These are phyloP conservation scores for Nannoperca obscura DNA, from an alignment of 2,797 vertebrate genomes.

Conservation along the genomic window DNA sequence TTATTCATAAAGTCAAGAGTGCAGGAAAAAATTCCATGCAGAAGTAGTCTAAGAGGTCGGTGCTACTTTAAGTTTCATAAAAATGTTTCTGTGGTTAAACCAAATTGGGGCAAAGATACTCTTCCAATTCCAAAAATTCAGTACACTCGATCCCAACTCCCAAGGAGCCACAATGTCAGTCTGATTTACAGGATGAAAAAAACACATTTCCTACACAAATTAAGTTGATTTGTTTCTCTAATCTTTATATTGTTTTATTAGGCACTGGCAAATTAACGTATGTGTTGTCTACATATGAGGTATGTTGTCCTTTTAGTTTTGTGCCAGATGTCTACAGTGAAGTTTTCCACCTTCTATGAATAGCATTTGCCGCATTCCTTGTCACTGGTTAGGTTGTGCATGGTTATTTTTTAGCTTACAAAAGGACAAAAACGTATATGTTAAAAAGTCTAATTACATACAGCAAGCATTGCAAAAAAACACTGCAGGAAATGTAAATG, in stretches of 20 bases:
- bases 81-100: neutral
- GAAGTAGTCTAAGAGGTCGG: neutral
- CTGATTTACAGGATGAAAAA: neutral
- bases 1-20: neutral
- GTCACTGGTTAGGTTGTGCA: conserved; percentile 4
- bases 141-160: neutral
- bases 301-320: neutral
- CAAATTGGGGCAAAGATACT: neutral
- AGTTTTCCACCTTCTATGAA: conserved; percentile 13
- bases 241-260: neutral
- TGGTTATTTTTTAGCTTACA: conserved; percentile 16
- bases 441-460: conserved; percentile 47
- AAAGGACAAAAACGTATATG: conserved; percentile 32
- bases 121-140: neutral
- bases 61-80: too few relatives aligned
- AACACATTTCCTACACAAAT: neutral
- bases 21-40: neutral
- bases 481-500: conserved; percentile 68
- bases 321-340: neutral
- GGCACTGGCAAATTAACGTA: neutral
- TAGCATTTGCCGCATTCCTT: neutral
- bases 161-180: neutral
- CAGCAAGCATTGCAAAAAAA: conserved; percentile 36
- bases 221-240: neutral
- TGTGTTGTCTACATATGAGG: neutral